Evolutionary conservation across 2,113 vertebrate species (phyloP).

Genomic region (Chionodraco myersi): DNA sequence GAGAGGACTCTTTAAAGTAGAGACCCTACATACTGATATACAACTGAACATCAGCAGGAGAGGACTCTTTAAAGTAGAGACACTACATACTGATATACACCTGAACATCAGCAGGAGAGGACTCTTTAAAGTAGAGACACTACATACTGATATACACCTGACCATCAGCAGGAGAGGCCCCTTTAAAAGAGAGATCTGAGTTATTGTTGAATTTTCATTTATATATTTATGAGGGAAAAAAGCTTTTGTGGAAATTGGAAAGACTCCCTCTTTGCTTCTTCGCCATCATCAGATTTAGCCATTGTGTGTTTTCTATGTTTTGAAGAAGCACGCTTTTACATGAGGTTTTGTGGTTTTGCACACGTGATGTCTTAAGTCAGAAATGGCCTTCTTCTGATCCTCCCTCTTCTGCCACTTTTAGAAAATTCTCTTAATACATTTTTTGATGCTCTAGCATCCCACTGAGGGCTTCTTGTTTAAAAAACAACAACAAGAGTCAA

Average conservation of each 20-base stretch:
- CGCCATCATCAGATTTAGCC: conserved; percentile 50
- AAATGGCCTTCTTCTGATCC: conserved; percentile 72
- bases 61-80: conserved; percentile 2
- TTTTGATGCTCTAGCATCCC: conserved; percentile 60
- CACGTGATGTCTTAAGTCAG: conserved; percentile 80
- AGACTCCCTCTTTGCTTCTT: conserved; percentile 8
- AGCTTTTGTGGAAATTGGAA: conserved; percentile 20
- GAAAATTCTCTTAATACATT: conserved; percentile 51
- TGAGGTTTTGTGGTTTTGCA: conserved; percentile 82
- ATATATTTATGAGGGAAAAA: conserved; percentile 21
- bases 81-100: no score
- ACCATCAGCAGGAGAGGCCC: no score
- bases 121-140: not conserved
- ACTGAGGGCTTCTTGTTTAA: conserved; percentile 69
- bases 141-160: no score
- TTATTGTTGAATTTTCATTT: conserved; percentile 15
- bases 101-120: no score
- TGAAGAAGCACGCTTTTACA: conserved; percentile 76
- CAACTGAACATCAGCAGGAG: no score
- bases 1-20: not conserved
- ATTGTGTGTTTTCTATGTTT: conserved; percentile 61
- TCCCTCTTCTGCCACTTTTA: conserved; percentile 62
- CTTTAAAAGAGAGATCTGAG: conserved; percentile 28
- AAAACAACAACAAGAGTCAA: conserved; percentile 41
- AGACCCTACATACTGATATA: no score